Percentiles rank a stretch among this genome's conserved stretches.
Conservation (phyloP, 2,888 invertebrate genomes). For the Tenthredo distinguenda region DNA sequence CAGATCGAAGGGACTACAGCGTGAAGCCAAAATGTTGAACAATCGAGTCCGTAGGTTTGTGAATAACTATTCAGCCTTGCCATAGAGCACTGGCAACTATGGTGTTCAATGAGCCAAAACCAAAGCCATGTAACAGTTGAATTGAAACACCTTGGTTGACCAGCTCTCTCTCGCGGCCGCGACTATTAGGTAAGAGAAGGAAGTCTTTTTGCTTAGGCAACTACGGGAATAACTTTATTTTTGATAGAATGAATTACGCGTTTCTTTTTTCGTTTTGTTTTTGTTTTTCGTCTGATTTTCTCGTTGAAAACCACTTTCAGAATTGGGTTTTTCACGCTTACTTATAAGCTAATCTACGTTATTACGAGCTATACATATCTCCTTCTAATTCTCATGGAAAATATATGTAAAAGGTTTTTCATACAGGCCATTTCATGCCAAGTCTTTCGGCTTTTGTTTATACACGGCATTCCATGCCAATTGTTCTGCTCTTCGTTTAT, state of each 20-base stretch:
- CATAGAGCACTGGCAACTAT: background rate
- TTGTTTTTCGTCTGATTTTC: background rate
- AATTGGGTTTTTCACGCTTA: background rate
- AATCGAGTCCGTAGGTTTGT: background rate
- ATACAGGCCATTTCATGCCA: background rate
- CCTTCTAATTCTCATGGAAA: too few relatives aligned
- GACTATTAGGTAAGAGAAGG: constrained; percentile 21
- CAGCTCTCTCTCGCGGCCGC: background rate
- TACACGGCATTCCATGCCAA: background rate
- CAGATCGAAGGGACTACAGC: background rate
- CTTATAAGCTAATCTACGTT: background rate
- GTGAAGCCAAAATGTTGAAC: background rate
- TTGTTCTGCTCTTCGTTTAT: background rate
- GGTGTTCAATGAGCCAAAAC: constrained; percentile 32
- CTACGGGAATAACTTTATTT: background rate
- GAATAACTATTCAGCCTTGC: background rate
- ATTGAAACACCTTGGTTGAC: constrained; percentile 37
- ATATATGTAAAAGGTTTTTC: background rate
- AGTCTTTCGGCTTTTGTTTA: background rate
- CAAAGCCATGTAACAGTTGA: constrained; percentile 20
- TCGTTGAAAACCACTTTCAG: background rate
- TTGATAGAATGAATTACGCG: background rate
- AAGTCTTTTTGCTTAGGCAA: constrained; percentile 1
- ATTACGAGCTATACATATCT: background rate
- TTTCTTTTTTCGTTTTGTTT: background rate